These are phyloP conservation scores for Sylvietta virens DNA, from an alignment of 2,113 vertebrate genomes.

Conservation along the genomic window DNA sequence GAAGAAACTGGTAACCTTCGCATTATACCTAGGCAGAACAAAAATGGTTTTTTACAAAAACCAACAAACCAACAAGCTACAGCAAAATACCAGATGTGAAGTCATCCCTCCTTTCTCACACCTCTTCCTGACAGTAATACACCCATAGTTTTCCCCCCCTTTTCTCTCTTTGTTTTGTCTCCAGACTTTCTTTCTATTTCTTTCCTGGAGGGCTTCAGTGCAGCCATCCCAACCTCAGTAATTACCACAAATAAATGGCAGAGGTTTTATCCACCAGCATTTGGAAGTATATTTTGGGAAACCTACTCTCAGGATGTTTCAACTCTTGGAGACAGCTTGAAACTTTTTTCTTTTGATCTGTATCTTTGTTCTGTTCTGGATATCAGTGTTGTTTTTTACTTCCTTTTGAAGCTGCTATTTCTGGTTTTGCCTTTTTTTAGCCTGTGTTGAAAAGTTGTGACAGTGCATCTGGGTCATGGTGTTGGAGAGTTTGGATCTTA, in stretches of 20 bases:
- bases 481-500: neutral
- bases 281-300: neutral
- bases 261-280: neutral
- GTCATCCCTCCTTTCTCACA: neutral
- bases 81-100: neutral
- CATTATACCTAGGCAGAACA: neutral
- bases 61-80: neutral
- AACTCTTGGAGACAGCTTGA: neutral
- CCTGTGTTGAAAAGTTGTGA: neutral
- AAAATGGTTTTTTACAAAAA: neutral
- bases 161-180: neutral
- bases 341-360: neutral
- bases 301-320: neutral
- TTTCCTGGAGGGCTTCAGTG: neutral
- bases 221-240: accelerated
- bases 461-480: neutral
- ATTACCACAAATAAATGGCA: neutral
- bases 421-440: neutral
- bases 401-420: slow-evolving; percentile 1
- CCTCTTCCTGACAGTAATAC: neutral
- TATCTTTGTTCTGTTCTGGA: neutral
- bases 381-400: neutral
- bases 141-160: accelerated
- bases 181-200: neutral
- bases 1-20: neutral